Conservation (phyloP, 2,888 invertebrate genomes). For the Ctena decussata region DNA sequence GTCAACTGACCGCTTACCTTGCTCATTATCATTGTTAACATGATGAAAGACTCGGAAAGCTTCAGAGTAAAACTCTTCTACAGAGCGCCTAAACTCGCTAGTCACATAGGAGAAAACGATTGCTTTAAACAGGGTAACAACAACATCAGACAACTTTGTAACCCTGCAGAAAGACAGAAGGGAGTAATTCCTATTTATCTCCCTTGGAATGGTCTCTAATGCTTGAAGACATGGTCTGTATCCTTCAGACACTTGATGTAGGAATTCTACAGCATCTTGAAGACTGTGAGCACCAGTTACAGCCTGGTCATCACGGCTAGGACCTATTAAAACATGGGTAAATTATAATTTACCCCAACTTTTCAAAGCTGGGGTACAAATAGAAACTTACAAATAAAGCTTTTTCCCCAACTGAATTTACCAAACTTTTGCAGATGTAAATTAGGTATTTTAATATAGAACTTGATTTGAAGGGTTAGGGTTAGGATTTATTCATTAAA, state of each 20-base stretch:
- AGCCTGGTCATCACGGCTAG: not conserved
- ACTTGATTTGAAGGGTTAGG: too few species aligned
- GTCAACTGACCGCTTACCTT: too few species aligned
- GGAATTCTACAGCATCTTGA: constrained; percentile 70
- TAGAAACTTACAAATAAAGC: too few species aligned
- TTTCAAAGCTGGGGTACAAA: too few species aligned
- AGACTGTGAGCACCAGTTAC: constrained; percentile 40
- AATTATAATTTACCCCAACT: too few species aligned
- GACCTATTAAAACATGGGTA: too few species aligned
- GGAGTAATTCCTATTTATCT: constrained; percentile 59
- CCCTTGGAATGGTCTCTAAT: constrained; percentile 63
- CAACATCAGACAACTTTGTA: constrained; percentile 60
- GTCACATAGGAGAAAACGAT: constrained; percentile 78
- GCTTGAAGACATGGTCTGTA: constrained; percentile 72
- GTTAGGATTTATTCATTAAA: too few species aligned
- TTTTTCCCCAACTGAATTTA: too few species aligned
- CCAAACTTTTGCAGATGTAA: too few species aligned
- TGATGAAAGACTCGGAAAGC: constrained; percentile 83
- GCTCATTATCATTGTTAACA: constrained; percentile 62
- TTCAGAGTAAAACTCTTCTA: constrained; percentile 81
- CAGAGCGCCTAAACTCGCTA: constrained; percentile 73
- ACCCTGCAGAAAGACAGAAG: constrained; percentile 59
- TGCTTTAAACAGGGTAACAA: constrained; percentile 76
- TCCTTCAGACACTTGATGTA: constrained; percentile 72
- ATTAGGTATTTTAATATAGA: too few species aligned